These are phyloP conservation scores for Noctua pronuba DNA, from an alignment of 2,888 invertebrate genomes.

Conservation along the genomic window DNA sequence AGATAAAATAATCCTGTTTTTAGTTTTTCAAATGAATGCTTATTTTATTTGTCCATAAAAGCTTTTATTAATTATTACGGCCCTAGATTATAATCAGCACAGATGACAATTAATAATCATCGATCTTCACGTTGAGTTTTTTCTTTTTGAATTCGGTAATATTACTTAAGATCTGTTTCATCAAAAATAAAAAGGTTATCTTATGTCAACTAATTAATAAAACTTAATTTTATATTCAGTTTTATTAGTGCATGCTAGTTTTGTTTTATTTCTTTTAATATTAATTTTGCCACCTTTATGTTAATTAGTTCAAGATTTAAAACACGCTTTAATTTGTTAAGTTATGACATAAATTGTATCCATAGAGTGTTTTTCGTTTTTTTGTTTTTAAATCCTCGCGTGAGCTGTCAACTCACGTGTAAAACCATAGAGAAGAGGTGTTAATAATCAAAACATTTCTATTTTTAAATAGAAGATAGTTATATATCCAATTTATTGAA, in stretches of 20 bases:
- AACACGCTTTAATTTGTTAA: not conserved
- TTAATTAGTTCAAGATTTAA: slow-evolving; percentile 1
- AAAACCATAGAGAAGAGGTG: slow-evolving; percentile 3
- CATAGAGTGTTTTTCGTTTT: not conserved
- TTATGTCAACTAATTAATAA: slow-evolving; percentile 25
- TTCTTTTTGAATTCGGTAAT: not conserved
- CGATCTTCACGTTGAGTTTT: not conserved
- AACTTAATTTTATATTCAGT: slow-evolving; percentile 4
- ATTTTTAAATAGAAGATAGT: not conserved
- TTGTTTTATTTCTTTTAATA: not conserved
- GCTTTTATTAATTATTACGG: not conserved
- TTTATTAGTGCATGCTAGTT: not conserved
- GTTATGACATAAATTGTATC: not conserved
- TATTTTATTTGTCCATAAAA: not conserved
- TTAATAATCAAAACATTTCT: slow-evolving; percentile 20
- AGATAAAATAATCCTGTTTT: not conserved
- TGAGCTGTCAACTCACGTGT: not conserved
- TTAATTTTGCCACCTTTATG: not conserved
- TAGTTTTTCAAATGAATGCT: not conserved
- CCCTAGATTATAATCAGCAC: not conserved
- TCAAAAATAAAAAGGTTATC: slow-evolving; percentile 10
- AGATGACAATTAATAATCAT: slow-evolving; percentile 20
- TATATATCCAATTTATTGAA: not conserved
- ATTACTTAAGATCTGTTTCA: not conserved
- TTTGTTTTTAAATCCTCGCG: not conserved